These are phyloP conservation scores for Podocnemis expansa DNA, from an alignment of 2,113 vertebrate species.

Conservation along the genomic window DNA sequence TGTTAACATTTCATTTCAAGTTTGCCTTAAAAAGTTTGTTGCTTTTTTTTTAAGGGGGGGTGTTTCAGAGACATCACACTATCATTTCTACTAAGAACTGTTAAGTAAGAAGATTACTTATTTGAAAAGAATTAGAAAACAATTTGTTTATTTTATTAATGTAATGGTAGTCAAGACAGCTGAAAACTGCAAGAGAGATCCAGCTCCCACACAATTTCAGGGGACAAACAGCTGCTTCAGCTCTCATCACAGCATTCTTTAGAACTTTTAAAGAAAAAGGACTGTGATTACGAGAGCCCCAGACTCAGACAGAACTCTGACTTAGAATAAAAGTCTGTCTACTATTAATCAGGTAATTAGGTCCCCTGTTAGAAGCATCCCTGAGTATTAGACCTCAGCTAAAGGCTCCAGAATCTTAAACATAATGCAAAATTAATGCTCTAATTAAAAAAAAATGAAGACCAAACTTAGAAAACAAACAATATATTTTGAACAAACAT, in stretches of 20 bases:
- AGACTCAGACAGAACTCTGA: neutral
- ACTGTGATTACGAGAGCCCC: slow-evolving; percentile 27
- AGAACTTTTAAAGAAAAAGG: slow-evolving; percentile 28
- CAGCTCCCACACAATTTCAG: neutral
- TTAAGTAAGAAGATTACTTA: neutral
- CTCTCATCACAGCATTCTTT: neutral
- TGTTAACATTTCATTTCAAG: neutral
- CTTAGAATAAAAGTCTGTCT: neutral
- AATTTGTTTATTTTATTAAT: neutral
- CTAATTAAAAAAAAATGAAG: neutral
- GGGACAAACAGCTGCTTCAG: slow-evolving; percentile 14
- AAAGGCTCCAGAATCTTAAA: neutral
- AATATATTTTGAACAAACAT: slow-evolving; percentile 35
- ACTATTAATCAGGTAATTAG: neutral
- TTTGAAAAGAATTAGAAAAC: neutral
- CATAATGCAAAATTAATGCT: neutral
- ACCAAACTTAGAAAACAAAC: neutral
- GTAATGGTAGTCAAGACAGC: neutral
- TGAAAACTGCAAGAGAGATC: neutral
- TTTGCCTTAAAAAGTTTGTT: neutral
- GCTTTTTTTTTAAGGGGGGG: neutral
- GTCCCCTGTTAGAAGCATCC: neutral
- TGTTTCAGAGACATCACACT: neutral
- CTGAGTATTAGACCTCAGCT: neutral
- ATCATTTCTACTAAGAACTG: neutral